phyloP scores from a whole-genome alignment of 2,888 invertebrate genomes.

The Perithous albicinctus region DNA sequence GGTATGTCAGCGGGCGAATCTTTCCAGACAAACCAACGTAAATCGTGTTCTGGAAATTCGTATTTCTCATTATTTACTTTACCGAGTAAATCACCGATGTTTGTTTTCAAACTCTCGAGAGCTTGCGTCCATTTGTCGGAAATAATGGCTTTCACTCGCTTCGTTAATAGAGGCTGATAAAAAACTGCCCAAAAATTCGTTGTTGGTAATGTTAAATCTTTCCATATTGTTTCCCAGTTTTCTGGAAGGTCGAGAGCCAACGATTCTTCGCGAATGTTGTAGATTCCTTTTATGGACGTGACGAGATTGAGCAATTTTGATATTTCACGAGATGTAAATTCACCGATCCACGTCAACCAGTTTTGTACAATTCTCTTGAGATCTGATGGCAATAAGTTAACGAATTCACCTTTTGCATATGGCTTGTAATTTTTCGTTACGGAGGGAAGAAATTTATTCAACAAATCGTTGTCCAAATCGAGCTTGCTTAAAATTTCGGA shows the following conservation, averaged over 20 bases:
- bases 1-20: constrained; percentile 87
- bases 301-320: constrained; percentile 88
- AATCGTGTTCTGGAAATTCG: constrained; percentile 87
- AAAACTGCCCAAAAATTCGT: constrained; percentile 90
- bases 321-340: constrained; percentile 86
- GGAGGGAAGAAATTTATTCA: constrained; percentile 87
- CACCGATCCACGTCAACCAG: constrained; percentile 89
- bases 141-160: constrained; percentile 87
- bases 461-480: constrained; percentile 86
- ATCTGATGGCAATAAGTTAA: constrained; percentile 78
- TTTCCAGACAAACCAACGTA: constrained; percentile 91
- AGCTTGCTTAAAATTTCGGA: constrained; percentile 87
- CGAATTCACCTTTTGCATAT: constrained; percentile 74
- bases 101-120: constrained; percentile 74
- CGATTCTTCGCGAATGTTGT: constrained; percentile 90
- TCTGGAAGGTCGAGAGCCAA: constrained; percentile 87
- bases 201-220: constrained; percentile 86
- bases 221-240: constrained; percentile 89
- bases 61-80: constrained; percentile 78
- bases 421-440: constrained; percentile 83
- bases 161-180: constrained; percentile 91
- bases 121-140: constrained; percentile 76
- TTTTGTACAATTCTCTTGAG: constrained; percentile 85
- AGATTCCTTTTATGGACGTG: constrained; percentile 89
- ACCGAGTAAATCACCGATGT: constrained; percentile 76